Evolutionary conservation across 2,888 invertebrate species (phyloP), one percentile per base, ranked within the genome.

Genomic region (Marasmarcha lunaedactyla): DNA sequence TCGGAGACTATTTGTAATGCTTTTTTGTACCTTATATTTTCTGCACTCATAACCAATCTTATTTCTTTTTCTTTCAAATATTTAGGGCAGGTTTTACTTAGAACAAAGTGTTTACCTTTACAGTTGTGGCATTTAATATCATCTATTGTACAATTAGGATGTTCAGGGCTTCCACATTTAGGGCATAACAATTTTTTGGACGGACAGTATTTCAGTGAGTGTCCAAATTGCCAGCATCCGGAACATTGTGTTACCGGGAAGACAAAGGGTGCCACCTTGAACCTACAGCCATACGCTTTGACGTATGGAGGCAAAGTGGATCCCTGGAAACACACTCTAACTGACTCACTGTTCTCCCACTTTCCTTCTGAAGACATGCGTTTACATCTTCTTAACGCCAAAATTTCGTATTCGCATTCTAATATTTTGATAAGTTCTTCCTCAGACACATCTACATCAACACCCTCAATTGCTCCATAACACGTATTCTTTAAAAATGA

Each of bases 401-500:
- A 14, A 15, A 44, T 46, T 25, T 25, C 10, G 6, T 25, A 5
- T n/a, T 37, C 26, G 12, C 37, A 37, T 7, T 41, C 14, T 6
- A 46, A 35, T 27, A 36, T 42, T 25, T 46, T 15, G 1, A 37
- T 7, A 4, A 47, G 30, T 7, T 50, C 45, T 33, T 46, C 20
- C 11, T 46, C 46, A 6, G 35, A 30, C 7, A 46, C 37, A 9
- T 48, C 45, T 12, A 47, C 12, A 33, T 50, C 50, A 11, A 42
- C 25, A 30, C 38, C 34, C 36, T 41, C 45, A 1, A 51, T 34
- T 10, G 47, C 11, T 1, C 51, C 51, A 39, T 44, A 48, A 6
- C 44, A n/a, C n/a, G n/a, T n/a, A n/a, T n/a, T n/a, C n/a, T n/a
- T n/a, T n/a, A n/a, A n/a, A n/a, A n/a, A n/a, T n/a, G n/a, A n/a